Percentiles rank a stretch among this genome's conserved stretches.
Conservation (phyloP, 2,797 vertebrate species). For the Halcyon badia region DNA sequence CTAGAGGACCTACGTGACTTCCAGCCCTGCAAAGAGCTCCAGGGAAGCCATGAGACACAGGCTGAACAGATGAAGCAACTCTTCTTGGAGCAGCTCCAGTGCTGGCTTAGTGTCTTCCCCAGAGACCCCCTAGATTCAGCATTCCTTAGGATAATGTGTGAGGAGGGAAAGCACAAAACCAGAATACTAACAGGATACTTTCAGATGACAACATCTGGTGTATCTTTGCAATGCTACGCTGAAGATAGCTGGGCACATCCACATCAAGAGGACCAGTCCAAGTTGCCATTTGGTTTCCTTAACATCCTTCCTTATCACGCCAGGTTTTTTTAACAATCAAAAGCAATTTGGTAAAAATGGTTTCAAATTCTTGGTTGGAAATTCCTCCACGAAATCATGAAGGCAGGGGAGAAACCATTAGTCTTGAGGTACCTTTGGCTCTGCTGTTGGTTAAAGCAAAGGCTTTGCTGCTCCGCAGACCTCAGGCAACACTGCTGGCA, state of each 20-base stretch:
- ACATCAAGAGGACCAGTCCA: accelerated
- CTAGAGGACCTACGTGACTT: not conserved
- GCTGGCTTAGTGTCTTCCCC: not conserved
- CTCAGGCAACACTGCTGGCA: not conserved
- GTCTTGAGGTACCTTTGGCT: not conserved
- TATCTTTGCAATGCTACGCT: not conserved
- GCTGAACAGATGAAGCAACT: not conserved
- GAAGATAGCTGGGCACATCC: accelerated
- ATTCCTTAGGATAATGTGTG: not conserved
- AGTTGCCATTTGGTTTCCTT: not conserved
- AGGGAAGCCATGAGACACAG: not conserved
- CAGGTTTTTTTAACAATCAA: not conserved
- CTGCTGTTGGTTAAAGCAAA: not conserved
- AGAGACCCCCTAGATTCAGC: not conserved
- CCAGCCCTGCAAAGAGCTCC: not conserved
- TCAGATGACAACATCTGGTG: not conserved
- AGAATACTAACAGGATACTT: not conserved
- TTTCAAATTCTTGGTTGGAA: not conserved
- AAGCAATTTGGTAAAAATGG: not conserved
- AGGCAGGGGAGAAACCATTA: not conserved
- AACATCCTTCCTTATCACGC: not conserved
- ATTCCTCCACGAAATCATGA: not conserved
- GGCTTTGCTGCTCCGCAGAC: not conserved
- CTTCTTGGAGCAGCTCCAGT: not conserved
- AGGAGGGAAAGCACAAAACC: not conserved